Conservation (phyloP, 1,140 invertebrate species). For the Cotesia typhae region DNA sequence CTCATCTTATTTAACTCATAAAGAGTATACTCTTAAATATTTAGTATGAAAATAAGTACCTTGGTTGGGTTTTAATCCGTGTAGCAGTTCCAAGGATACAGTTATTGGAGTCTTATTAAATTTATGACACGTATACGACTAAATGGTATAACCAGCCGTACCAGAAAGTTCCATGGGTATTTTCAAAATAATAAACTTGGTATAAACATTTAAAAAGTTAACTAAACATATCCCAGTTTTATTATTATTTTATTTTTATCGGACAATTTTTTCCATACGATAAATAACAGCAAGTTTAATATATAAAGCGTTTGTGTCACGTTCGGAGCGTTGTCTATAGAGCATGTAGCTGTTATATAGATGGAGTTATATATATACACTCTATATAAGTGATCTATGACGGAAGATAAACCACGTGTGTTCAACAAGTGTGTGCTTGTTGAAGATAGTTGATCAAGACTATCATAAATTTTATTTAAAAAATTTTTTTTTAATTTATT, state of each 20-base stretch:
- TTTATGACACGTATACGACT: conserved; percentile 2
- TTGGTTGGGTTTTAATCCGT: neutral
- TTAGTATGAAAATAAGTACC: neutral
- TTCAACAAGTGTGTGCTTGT: conserved; percentile 65
- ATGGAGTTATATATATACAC: conserved; percentile 35
- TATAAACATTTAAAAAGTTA: no score
- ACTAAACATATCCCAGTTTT: no score
- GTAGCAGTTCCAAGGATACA: conserved; percentile 12
- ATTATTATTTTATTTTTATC: no score
- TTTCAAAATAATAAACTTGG: no score
- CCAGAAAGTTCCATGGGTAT: no score
- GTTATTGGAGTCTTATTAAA: conserved; percentile 18
- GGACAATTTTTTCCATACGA: no score
- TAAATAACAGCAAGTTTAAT: no score
- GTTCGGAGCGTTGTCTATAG: neutral
- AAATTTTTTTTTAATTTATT: no score
- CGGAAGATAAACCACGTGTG: conserved; percentile 64
- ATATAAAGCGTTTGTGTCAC: conserved; percentile 13
- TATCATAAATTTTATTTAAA: conserved; percentile 48
- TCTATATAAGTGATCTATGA: conserved; percentile 59
- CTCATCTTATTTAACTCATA: neutral
- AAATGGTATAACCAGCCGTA: neutral
- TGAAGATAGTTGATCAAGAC: conserved; percentile 52
- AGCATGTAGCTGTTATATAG: neutral
- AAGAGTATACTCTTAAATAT: neutral